These are phyloP conservation scores for Hapalemur alaotrensis DNA, from an alignment of 2,797 vertebrate genomes.

Conservation along the genomic window DNA sequence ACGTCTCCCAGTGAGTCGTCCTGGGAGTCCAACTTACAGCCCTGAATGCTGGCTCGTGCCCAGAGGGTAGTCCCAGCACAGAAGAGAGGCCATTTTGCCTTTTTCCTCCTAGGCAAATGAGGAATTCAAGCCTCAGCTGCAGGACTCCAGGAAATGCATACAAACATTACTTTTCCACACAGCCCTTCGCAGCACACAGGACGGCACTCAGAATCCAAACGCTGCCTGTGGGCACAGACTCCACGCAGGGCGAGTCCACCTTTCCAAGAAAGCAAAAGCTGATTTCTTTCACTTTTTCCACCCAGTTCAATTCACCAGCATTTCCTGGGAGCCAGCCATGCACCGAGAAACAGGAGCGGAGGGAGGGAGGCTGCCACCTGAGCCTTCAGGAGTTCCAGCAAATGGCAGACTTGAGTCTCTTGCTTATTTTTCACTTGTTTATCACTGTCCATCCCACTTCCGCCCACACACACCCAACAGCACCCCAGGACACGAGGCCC, in stretches of 20 bases:
- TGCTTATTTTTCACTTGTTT: background rate
- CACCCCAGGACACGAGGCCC: background rate
- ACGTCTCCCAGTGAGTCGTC: background rate
- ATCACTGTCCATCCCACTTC: too few relatives aligned
- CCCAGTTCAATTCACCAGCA: background rate
- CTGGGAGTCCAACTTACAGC: background rate
- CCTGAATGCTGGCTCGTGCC: background rate
- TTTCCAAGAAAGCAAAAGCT: background rate
- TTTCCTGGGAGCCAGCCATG: background rate
- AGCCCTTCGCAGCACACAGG: too few relatives aligned
- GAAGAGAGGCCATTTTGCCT: background rate
- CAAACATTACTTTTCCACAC: background rate
- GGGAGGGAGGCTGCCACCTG: background rate
- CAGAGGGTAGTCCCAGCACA: background rate
- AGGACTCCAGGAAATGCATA: rapidly evolving
- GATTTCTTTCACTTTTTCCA: background rate
- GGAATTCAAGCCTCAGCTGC: background rate
- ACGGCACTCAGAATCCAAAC: rapidly evolving
- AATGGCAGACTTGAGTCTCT: background rate
- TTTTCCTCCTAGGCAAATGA: background rate
- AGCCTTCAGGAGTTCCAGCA: background rate
- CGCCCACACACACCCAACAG: background rate
- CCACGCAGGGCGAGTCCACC: background rate
- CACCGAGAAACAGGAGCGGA: background rate
- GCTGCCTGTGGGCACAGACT: background rate